Conservation (phyloP, 2,797 vertebrate species). For the Mormyrops boulengeri region DNA sequence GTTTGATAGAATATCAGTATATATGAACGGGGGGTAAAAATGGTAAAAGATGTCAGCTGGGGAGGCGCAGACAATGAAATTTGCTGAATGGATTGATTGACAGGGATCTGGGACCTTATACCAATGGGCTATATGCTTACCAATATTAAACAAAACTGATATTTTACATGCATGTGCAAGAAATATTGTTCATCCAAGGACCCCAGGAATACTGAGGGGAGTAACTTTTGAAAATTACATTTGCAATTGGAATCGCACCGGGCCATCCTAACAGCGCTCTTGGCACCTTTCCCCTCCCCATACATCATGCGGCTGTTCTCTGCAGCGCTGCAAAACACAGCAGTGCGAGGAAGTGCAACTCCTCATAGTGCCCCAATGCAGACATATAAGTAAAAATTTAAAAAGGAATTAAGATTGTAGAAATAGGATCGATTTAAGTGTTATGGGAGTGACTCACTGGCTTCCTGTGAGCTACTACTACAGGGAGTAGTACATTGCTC, state of each 20-base stretch:
- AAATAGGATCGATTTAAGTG: neutral
- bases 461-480: neutral
- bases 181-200: too few relatives aligned
- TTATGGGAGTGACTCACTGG: neutral
- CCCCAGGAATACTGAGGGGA: too few relatives aligned
- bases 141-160: too few relatives aligned
- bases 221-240: too few relatives aligned
- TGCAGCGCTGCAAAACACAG: neutral
- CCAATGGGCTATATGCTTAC: too few relatives aligned
- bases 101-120: too few relatives aligned
- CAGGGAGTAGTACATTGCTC: too few relatives aligned
- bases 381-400: neutral
- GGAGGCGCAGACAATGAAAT: too few relatives aligned
- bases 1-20: neutral
- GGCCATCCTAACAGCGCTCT: too few relatives aligned
- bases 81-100: too few relatives aligned
- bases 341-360: neutral
- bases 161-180: too few relatives aligned
- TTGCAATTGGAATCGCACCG: too few relatives aligned
- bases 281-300: neutral
- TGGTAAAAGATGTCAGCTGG: neutral
- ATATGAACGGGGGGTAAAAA: neutral
- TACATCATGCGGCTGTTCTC: neutral
- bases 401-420: neutral
- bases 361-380: neutral